A percentile compares a stretch with the other conserved stretches of the same genome.
Evolutionary conservation across 2,113 vertebrate species (phyloP).

Genomic region (Cryptomyrus ogoouensis): DNA sequence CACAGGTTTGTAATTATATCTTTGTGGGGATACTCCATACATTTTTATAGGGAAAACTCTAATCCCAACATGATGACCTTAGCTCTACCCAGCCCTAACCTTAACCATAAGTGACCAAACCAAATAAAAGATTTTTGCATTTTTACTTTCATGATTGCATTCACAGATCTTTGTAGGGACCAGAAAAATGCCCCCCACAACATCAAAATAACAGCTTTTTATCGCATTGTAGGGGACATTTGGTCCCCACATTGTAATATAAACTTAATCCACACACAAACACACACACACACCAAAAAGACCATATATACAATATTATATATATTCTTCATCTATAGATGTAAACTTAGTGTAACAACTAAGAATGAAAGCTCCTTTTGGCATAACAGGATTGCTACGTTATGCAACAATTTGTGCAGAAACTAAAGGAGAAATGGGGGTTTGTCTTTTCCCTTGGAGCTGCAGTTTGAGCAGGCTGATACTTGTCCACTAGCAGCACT

Average conservation of each 20-base stretch:
- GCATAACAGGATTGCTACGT: constrained; percentile 3
- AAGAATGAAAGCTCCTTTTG: constrained; percentile 10
- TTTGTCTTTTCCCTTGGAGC: neutral
- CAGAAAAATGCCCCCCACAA: too few relatives aligned
- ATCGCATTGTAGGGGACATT: too few relatives aligned
- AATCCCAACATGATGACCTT: too few relatives aligned
- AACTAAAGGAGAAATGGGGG: neutral
- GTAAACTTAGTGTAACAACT: neutral
- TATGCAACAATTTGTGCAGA: constrained; percentile 9
- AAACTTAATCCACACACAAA: neutral
- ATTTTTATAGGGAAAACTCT: too few relatives aligned
- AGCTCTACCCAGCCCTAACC: too few relatives aligned
- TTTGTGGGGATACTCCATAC: too few relatives aligned
- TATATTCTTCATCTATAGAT: neutral
- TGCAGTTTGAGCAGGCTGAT: neutral
- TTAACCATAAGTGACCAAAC: too few relatives aligned
- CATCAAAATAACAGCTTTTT: too few relatives aligned
- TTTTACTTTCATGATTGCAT: too few relatives aligned
- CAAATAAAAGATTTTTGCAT: too few relatives aligned
- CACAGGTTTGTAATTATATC: too few relatives aligned
- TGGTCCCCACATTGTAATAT: neutral
- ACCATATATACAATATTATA: neutral
- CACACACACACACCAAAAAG: neutral
- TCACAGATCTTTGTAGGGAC: too few relatives aligned
- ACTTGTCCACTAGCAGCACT: neutral